Percentiles rank a stretch among this genome's conserved stretches.
phyloP scores from a whole-genome alignment of 92 coral and sea anemone species.

The Virgularia gustaviana region DNA sequence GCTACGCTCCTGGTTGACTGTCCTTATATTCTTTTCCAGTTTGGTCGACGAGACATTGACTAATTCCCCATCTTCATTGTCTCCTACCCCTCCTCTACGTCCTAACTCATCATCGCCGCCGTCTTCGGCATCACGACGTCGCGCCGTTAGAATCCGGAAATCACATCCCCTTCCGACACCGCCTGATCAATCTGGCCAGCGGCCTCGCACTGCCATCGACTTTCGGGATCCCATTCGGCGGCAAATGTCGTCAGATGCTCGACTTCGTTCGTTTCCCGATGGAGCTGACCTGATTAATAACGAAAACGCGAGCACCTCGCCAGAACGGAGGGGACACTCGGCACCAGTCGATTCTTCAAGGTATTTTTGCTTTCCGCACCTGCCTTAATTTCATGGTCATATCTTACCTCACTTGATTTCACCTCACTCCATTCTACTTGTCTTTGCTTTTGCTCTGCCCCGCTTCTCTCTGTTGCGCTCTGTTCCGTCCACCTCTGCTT shows the following conservation, averaged over 20 bases:
- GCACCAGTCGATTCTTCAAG: slow-evolving; percentile 1
- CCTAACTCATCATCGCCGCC: slow-evolving; percentile 73
- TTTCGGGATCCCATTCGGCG: not conserved
- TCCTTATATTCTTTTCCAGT: slow-evolving; percentile 1
- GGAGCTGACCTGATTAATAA: no score
- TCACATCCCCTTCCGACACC: slow-evolving; percentile 67
- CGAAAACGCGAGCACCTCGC: not conserved
- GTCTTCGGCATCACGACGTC: slow-evolving; percentile 48
- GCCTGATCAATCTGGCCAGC: slow-evolving; percentile 2
- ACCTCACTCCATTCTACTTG: no score
- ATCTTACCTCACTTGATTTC: no score
- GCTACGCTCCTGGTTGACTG: not conserved
- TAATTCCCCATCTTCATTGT: slow-evolving; percentile 31
- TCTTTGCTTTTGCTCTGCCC: no score
- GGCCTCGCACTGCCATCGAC: slow-evolving; percentile 25
- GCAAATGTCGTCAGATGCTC: slow-evolving; percentile 8
- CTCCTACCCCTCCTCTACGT: slow-evolving; percentile 44
- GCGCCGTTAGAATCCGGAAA: slow-evolving; percentile 53
- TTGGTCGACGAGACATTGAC: slow-evolving; percentile 41
- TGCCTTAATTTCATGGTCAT: no score
- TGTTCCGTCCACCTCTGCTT: no score
- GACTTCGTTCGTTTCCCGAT: not conserved
- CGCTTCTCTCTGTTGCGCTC: no score
- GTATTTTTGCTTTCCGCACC: not conserved
- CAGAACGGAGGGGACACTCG: slow-evolving; percentile 22